These are phyloP conservation scores for Phalera bucephala DNA, from an alignment of 2,888 invertebrate species.

Conservation along the genomic window DNA sequence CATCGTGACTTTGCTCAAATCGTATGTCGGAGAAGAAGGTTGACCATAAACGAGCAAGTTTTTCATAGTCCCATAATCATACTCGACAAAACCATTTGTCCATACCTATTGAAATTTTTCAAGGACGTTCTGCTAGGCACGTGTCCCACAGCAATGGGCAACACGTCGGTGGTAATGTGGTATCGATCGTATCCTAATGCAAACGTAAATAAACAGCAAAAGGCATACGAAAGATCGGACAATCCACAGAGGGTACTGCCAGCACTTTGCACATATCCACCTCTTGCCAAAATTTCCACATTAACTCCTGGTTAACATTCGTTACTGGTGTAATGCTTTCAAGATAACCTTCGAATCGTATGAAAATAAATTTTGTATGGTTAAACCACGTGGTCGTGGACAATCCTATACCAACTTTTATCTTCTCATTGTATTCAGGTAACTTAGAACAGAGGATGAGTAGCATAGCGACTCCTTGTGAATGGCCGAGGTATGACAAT, in stretches of 20 bases:
- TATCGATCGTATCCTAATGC: slow-evolving; percentile 36
- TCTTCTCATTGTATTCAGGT: slow-evolving; percentile 41
- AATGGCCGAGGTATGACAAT: slow-evolving; percentile 33
- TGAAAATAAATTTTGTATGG: slow-evolving; percentile 25
- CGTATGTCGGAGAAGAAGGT: slow-evolving; percentile 27
- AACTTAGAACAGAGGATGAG: slow-evolving; percentile 35
- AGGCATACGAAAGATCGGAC: slow-evolving; percentile 22
- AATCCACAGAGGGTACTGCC: slow-evolving; percentile 28
- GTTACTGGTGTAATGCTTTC: slow-evolving; percentile 9
- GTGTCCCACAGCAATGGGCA: slow-evolving; percentile 34
- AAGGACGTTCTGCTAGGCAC: slow-evolving; percentile 39
- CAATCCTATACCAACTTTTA: slow-evolving; percentile 37
- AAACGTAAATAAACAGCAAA: slow-evolving; percentile 33
- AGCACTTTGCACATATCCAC: slow-evolving; percentile 19
- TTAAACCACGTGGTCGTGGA: slow-evolving; percentile 34
- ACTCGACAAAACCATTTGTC: slow-evolving; percentile 40
- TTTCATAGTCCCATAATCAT: slow-evolving; percentile 26
- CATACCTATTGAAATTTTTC: slow-evolving; percentile 36
- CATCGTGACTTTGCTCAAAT: slow-evolving; percentile 29
- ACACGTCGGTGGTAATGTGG: slow-evolving; percentile 29
- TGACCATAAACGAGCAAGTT: slow-evolving; percentile 30
- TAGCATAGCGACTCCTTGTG: slow-evolving; percentile 35
- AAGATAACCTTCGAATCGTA: slow-evolving; percentile 20
- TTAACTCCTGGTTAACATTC: slow-evolving; percentile 7
- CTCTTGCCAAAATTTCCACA: slow-evolving; percentile 26